phyloP scores from a whole-genome alignment of 2,797 vertebrate species.

The Vespertilio murinus region DNA sequence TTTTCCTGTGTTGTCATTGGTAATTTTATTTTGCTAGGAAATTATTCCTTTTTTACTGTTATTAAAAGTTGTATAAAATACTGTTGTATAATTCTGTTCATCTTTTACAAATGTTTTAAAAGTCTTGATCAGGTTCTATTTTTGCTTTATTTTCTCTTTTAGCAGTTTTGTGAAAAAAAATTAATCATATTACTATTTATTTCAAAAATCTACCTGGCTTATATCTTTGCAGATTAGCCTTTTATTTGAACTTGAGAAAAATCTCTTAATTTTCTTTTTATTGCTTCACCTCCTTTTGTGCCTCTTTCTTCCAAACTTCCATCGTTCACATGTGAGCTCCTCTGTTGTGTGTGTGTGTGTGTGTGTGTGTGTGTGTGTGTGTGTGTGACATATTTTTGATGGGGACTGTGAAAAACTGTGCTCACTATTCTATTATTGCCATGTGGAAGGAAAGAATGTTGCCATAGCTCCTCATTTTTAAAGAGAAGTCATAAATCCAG shows the following conservation, averaged over 20 bases:
- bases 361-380: not conserved
- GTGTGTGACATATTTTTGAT: not conserved
- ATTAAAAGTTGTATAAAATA: conserved; percentile 1
- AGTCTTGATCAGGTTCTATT: not conserved
- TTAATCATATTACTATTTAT: not conserved
- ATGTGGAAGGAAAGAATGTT: not conserved
- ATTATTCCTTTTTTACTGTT: not conserved
- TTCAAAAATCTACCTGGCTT: not conserved
- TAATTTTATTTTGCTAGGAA: conserved; percentile 18
- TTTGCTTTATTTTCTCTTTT: not conserved
- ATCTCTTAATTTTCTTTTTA: not conserved
- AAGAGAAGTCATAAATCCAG: conserved; percentile 14
- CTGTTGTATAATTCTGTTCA: not conserved
- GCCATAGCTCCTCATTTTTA: not conserved
- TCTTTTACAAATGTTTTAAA: conserved; percentile 34
- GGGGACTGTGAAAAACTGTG: not conserved
- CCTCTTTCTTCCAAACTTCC: not conserved
- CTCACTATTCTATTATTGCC: not conserved
- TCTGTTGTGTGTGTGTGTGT: not conserved
- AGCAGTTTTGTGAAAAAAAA: not conserved
- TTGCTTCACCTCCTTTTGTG: not conserved
- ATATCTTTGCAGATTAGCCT: not conserved
- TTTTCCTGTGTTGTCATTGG: not conserved
- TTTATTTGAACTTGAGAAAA: not conserved
- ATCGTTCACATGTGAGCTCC: not conserved